Conservation (phyloP, 2,113 vertebrate genomes). For the Eudyptes chrysolophus region DNA sequence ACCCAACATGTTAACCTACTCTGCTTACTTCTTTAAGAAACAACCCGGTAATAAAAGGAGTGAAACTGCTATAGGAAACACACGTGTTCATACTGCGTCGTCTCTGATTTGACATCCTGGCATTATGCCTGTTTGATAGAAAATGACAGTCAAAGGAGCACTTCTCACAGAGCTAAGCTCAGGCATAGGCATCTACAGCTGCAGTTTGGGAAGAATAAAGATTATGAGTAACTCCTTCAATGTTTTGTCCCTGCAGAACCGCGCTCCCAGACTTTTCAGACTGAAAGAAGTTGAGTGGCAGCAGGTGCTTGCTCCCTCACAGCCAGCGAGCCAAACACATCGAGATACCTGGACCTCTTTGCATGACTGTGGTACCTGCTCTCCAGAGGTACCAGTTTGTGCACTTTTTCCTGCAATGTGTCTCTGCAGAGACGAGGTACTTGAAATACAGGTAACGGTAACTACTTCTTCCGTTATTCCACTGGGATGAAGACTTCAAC, state of each 20-base stretch:
- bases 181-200: rapidly evolving
- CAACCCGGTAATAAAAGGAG: background rate
- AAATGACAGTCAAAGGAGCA: background rate
- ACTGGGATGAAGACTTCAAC: background rate
- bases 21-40: background rate
- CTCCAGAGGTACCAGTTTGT: background rate
- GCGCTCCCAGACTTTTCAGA: background rate
- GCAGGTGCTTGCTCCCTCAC: background rate
- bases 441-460: background rate
- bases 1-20: background rate
- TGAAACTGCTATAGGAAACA: background rate
- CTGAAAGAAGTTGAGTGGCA: background rate
- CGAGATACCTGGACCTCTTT: rapidly evolving
- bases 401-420: background rate
- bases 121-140: background rate
- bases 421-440: background rate
- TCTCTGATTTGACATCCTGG: background rate
- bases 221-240: background rate
- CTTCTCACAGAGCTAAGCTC: background rate
- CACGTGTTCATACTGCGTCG: rapidly evolving
- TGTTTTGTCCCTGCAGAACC: background rate
- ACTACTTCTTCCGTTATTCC: background rate
- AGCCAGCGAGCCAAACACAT: rapidly evolving
- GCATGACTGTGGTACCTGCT: background rate
- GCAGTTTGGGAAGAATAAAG: background rate